These are phyloP conservation scores for Nudaria mundana DNA, from an alignment of 2,888 invertebrate species.

Conservation along the genomic window DNA sequence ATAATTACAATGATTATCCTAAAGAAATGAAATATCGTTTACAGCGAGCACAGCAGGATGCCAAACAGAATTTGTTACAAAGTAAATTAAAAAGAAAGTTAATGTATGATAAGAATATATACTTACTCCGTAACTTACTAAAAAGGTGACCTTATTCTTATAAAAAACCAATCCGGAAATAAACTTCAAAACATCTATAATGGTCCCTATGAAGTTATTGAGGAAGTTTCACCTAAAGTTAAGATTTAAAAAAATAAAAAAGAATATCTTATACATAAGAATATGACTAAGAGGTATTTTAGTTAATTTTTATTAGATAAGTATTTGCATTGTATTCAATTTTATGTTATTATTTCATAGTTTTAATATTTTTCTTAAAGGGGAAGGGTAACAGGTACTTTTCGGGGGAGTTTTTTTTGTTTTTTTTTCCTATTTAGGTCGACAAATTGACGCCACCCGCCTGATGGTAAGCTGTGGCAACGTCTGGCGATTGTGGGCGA, in stretches of 20 bases:
- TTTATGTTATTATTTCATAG: too few species aligned
- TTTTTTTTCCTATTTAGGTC: too few species aligned
- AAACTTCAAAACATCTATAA: background rate
- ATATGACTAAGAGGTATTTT: background rate
- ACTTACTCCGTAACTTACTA: background rate
- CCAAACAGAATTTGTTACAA: constrained; percentile 4
- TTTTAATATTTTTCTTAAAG: too few species aligned
- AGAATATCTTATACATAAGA: background rate
- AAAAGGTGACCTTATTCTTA: too few species aligned
- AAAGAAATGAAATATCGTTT: constrained; percentile 10
- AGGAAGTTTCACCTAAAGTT: background rate
- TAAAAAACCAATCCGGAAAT: background rate
- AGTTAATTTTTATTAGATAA: too few species aligned
- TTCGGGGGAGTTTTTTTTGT: too few species aligned
- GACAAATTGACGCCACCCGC: too few species aligned
- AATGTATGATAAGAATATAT: background rate
- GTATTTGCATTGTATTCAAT: too few species aligned
- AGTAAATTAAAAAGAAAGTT: background rate
- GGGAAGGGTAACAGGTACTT: too few species aligned
- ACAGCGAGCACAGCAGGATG: constrained; percentile 5
- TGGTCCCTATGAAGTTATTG: background rate
- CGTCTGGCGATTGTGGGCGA: too few species aligned
- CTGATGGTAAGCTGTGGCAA: too few species aligned
- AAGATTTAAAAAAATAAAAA: background rate
- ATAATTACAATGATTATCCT: constrained; percentile 8